Conservation (phyloP, 2,888 invertebrate species). For the Hypomecis punctinalis region DNA sequence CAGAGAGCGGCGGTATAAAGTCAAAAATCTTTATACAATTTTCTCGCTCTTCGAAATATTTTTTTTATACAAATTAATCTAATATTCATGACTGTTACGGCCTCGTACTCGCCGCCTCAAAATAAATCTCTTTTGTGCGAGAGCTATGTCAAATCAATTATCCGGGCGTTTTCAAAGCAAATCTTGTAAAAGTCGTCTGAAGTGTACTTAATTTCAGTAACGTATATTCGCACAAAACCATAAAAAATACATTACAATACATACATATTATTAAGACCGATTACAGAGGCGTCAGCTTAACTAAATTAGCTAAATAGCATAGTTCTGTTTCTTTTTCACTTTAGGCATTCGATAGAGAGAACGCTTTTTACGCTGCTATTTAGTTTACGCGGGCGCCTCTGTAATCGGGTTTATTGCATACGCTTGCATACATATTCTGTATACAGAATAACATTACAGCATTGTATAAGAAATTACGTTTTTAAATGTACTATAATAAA, state of each 20-base stretch:
- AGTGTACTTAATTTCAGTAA: slow-evolving; percentile 12
- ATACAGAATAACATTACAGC: too few species aligned
- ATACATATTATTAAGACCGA: too few species aligned
- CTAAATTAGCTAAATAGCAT: too few species aligned
- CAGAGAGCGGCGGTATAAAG: not conserved
- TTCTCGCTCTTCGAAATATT: slow-evolving; percentile 5
- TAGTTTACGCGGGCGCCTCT: too few species aligned
- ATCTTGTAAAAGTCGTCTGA: slow-evolving; percentile 37
- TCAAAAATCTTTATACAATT: not conserved
- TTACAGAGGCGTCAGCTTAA: too few species aligned
- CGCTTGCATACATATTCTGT: too few species aligned
- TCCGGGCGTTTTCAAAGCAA: slow-evolving; percentile 39
- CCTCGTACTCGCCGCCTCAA: slow-evolving; percentile 23
- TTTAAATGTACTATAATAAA: too few species aligned
- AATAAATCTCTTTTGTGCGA: slow-evolving; percentile 42
- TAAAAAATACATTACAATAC: not conserved
- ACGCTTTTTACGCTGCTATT: too few species aligned
- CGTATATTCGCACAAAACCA: not conserved
- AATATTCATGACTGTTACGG: slow-evolving; percentile 21
- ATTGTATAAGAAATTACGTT: too few species aligned
- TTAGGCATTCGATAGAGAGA: too few species aligned
- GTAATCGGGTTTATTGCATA: too few species aligned
- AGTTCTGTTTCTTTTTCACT: too few species aligned
- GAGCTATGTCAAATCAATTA: slow-evolving; percentile 45
- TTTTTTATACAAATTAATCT: slow-evolving; percentile 17